Evolutionary conservation across 2,797 vertebrate genomes (phyloP).

Genomic region (Poeciliopsis infans): DNA sequence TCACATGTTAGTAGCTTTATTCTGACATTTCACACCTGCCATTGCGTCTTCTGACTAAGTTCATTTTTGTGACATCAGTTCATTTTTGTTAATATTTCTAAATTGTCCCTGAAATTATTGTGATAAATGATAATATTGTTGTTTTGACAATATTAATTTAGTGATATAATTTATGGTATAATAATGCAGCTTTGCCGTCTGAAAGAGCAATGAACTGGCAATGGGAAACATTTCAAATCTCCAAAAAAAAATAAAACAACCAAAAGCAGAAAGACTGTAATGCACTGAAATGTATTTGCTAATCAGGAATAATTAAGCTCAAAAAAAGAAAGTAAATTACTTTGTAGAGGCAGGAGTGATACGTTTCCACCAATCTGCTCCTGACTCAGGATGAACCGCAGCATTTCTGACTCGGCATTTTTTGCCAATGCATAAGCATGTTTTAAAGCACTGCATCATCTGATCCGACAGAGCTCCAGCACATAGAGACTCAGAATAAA

Average conservation of each 20-base stretch:
- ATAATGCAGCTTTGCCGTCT: no score
- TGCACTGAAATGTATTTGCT: neutral
- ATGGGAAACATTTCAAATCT: no score
- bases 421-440: conserved; percentile 33
- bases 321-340: neutral
- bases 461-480: conserved; percentile 12
- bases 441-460: conserved; percentile 17
- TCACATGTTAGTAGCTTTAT: neutral
- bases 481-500: neutral
- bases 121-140: no score
- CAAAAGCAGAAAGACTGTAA: no score
- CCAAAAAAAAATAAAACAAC: no score
- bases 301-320: neutral
- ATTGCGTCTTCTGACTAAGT: no score
- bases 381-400: conserved; percentile 20
- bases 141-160: no score
- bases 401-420: conserved; percentile 39
- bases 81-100: no score
- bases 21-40: neutral
- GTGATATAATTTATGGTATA: no score
- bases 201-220: no score
- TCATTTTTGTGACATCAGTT: no score
- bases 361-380: neutral
- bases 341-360: neutral
- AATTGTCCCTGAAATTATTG: no score